Base-by-base conservation (phyloP, 2,888 invertebrate genomes). In the Ormyrus labotus region DNA sequence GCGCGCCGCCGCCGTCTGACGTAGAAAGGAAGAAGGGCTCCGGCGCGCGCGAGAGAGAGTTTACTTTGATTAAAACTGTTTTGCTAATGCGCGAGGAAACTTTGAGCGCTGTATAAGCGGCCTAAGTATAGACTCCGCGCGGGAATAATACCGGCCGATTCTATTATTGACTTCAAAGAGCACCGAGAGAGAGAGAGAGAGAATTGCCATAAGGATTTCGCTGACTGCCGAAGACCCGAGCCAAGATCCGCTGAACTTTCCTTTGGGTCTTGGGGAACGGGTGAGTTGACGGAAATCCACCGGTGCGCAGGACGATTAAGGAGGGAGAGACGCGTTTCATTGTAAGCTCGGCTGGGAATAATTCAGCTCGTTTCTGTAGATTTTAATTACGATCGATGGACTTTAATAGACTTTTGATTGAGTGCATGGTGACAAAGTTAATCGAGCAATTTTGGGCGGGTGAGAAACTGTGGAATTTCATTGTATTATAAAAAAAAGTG, bases 11-110 rank as follows among this genome's bases (percentile, higher is more conserved):
- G 19, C 19, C 19, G 2, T 19, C 19, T 19, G 19, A 19, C 19
- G 19, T 19, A 19, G 19, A 2, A 19, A 19, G 19, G 19, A 19
- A 19, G 19, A 19, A 19, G 19, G 19, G 19, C 19, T 19, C 19
- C 19, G 19, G 19, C 19, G 19, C 19, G 9, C 47, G 51, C 55
- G 5, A 9, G 11, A 81, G 81, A 80, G 84, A 86, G 84, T 85
- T 86, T 84, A 84, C 85, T 85, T 86, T 85, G 86, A 86, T 86
- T 84, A 85, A 85, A 86, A 85, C 83, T 84, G 84, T 85, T 85
- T 83, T 83, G 83, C 81, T 84, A 83, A 85, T 75, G 75, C 78
- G 53, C 61, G 57, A 55, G 65, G 73, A 61, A 76, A 69, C 61
- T 76, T 63, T 19, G 19, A 19, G 19, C 5, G 48, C 50, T 47